Percentiles rank a stretch among this genome's conserved stretches.
Evolutionary conservation across 2,797 vertebrate species (phyloP).

Genomic region (Chrosomus eos): DNA sequence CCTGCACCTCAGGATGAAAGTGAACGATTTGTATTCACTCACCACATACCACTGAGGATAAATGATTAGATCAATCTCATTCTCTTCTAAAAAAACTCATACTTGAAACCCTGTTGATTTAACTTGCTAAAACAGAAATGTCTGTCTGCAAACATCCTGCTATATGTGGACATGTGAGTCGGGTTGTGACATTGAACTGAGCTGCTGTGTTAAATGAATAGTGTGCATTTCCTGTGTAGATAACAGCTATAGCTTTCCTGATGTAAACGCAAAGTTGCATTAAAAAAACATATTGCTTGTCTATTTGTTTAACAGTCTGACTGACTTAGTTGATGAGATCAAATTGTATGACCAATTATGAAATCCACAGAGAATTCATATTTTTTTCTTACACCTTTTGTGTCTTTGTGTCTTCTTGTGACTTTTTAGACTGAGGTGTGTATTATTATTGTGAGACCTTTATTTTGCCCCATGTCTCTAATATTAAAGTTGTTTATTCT

Average conservation of each 20-base stretch:
- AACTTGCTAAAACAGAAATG: neutral
- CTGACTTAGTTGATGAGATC: neutral
- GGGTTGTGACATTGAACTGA: too few species aligned
- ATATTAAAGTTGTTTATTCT: neutral
- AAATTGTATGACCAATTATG: neutral
- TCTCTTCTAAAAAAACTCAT: neutral
- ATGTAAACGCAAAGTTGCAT: neutral
- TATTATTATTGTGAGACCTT: neutral
- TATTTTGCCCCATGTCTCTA: neutral
- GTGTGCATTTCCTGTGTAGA: neutral
- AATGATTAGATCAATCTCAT: neutral
- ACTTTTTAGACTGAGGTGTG: neutral
- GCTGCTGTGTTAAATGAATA: neutral
- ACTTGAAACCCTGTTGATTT: neutral
- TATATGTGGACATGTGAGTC: neutral
- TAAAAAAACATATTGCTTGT: neutral
- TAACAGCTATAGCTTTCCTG: neutral
- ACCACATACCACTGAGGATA: neutral
- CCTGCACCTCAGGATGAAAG: neutral
- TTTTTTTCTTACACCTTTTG: neutral
- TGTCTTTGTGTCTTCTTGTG: neutral
- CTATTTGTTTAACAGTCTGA: neutral
- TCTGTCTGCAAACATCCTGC: neutral
- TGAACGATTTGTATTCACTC: constrained; percentile 30
- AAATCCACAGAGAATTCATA: neutral